Evolutionary conservation across 2,797 vertebrate genomes (phyloP).

Genomic region (Distichodus sexfasciatus): DNA sequence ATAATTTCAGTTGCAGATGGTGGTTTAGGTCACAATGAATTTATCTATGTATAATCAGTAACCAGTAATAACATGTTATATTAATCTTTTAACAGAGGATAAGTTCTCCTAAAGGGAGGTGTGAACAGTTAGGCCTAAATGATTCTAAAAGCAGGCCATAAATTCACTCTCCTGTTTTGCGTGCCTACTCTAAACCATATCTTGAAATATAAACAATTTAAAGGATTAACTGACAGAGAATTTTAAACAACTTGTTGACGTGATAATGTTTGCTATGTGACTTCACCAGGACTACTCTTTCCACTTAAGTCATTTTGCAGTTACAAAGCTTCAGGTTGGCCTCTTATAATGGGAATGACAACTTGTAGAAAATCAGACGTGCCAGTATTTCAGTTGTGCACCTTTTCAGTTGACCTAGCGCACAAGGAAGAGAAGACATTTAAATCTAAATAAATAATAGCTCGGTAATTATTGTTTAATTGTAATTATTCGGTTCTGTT

Average conservation of each 20-base stretch:
- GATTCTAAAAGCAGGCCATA: background rate
- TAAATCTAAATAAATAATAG: too few relatives aligned
- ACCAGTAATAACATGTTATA: background rate
- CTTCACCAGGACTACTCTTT: background rate
- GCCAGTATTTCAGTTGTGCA: background rate
- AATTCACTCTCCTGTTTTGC: background rate
- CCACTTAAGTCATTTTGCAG: background rate
- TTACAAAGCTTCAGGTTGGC: background rate
- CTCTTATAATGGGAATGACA: background rate
- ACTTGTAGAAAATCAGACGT: background rate
- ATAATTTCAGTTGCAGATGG: background rate
- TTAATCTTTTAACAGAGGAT: too few relatives aligned
- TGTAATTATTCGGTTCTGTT: too few relatives aligned
- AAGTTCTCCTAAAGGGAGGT: too few relatives aligned
- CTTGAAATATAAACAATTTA: background rate
- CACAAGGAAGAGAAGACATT: too few relatives aligned
- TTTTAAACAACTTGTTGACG: conserved; percentile 3
- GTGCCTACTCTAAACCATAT: background rate
- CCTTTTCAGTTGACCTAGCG: background rate
- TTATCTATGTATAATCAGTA: too few relatives aligned
- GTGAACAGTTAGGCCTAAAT: background rate
- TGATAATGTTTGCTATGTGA: background rate
- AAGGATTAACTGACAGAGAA: conserved; percentile 4
- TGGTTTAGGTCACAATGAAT: too few relatives aligned
- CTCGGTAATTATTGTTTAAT: too few relatives aligned